Percentiles rank a stretch among this genome's conserved stretches.
Conservation (phyloP, 1,140 invertebrate genomes). For the Galendromus occidentalis region DNA sequence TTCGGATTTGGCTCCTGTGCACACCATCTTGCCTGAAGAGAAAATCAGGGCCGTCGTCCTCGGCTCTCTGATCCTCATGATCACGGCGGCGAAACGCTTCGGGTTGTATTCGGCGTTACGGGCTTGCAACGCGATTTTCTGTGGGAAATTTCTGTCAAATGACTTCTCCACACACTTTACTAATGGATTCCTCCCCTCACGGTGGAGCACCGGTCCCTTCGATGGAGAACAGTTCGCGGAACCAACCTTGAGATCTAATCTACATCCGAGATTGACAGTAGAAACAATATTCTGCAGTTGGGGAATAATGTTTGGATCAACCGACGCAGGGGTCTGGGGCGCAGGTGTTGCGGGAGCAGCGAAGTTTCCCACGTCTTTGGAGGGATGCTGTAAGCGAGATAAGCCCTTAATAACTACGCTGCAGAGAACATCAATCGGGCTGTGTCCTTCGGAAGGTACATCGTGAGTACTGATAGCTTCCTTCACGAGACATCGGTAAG, state of each 20-base stretch:
- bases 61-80: slow-evolving; percentile 97
- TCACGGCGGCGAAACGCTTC: slow-evolving; percentile 98
- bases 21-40: slow-evolving; percentile 99
- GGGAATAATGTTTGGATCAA: slow-evolving; percentile 77
- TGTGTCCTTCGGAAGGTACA: too few relatives aligned
- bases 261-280: slow-evolving; percentile 89
- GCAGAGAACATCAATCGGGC: neutral
- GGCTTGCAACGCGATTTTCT: slow-evolving; percentile 90
- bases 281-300: slow-evolving; percentile 93
- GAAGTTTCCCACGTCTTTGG: neutral
- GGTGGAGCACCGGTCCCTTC: too few relatives aligned
- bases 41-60: slow-evolving; percentile 97
- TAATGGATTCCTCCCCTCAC: too few relatives aligned
- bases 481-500: neutral
- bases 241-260: slow-evolving; percentile 57
- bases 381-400: neutral
- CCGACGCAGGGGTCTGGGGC: slow-evolving; percentile 78
- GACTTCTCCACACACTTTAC: too few relatives aligned
- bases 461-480: too few relatives aligned
- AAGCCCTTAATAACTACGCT: neutral
- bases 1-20: slow-evolving; percentile 98
- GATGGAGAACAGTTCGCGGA: too few relatives aligned
- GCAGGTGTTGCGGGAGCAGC: slow-evolving; percentile 42
- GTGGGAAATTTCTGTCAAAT: too few relatives aligned
- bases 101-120: slow-evolving; percentile 99